Evolutionary conservation across 2,888 invertebrate species (phyloP).

Genomic region (Labia minor): DNA sequence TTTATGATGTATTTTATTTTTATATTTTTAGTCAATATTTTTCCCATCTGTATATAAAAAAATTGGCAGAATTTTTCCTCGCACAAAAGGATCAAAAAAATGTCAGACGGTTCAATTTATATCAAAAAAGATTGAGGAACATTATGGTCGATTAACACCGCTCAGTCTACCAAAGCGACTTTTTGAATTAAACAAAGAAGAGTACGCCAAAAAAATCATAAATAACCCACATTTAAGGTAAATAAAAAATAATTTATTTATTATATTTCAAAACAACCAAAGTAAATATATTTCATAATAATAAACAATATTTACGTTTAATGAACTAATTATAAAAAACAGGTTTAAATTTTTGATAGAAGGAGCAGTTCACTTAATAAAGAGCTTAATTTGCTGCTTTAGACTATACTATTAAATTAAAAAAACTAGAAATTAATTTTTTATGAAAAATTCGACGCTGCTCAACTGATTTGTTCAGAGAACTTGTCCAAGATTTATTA

Average conservation of each 20-base stretch:
- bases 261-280: slow-evolving; percentile 15
- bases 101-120: slow-evolving; percentile 40
- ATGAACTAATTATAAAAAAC: too few species aligned
- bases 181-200: slow-evolving; percentile 53
- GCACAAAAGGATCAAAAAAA: slow-evolving; percentile 44
- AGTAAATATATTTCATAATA: too few species aligned
- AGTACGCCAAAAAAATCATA: slow-evolving; percentile 50
- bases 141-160: slow-evolving; percentile 58
- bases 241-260: slow-evolving; percentile 28
- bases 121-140: slow-evolving; percentile 60
- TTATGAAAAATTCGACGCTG: too few species aligned
- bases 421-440: too few species aligned
- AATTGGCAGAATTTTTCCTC: slow-evolving; percentile 47
- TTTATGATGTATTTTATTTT: too few species aligned
- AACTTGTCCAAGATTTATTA: too few species aligned
- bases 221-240: slow-evolving; percentile 54
- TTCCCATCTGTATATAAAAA: slow-evolving; percentile 48
- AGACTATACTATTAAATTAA: too few species aligned
- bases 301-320: too few species aligned
- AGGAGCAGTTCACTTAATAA: too few species aligned
- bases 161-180: slow-evolving; percentile 53
- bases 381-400: too few species aligned
- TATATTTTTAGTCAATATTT: slow-evolving; percentile 35
- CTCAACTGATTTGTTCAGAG: too few species aligned
- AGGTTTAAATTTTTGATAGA: too few species aligned